Percentiles rank a stretch among this genome's conserved stretches.
Evolutionary conservation across 2,888 invertebrate species (phyloP).

Genomic region (Clepsis dumicolana): DNA sequence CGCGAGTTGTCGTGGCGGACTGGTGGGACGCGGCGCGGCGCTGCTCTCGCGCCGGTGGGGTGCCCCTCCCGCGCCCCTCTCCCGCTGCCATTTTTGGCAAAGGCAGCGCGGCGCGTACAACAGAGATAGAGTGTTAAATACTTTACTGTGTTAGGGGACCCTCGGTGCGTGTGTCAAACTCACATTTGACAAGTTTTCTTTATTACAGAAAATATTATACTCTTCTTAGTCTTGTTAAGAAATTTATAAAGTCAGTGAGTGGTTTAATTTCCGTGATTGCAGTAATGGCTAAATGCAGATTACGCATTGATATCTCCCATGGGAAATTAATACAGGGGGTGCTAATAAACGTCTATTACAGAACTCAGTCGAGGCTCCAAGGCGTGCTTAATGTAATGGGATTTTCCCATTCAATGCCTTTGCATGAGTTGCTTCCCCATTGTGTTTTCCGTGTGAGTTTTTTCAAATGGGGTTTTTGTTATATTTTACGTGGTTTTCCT

Average conservation of each 20-base stretch:
- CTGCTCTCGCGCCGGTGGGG: no score
- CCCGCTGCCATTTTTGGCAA: no score
- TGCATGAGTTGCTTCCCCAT: neutral
- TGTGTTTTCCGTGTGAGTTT: neutral
- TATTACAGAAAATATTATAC: no score
- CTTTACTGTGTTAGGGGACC: no score
- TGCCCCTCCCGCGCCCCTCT: no score
- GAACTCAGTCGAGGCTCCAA: slow-evolving; percentile 4
- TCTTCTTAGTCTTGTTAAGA: neutral
- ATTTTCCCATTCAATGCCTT: slow-evolving; percentile 7
- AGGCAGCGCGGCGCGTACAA: no score
- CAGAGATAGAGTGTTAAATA: no score
- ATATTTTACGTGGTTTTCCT: neutral
- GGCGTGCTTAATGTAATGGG: slow-evolving; percentile 20
- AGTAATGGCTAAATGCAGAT: slow-evolving; percentile 8
- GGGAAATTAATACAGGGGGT: slow-evolving; percentile 35
- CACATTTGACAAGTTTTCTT: no score
- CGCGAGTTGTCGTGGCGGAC: no score
- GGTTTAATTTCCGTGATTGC: neutral
- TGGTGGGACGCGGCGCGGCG: no score
- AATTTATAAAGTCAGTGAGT: neutral
- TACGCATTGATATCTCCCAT: slow-evolving; percentile 13
- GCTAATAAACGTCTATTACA: slow-evolving; percentile 37
- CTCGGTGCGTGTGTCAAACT: no score
- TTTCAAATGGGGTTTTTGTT: neutral